Evolutionary conservation across 2,797 vertebrate genomes (phyloP), one percentile per base, ranked within the genome.

Genomic region (Parauchenoglanis ngamensis): DNA sequence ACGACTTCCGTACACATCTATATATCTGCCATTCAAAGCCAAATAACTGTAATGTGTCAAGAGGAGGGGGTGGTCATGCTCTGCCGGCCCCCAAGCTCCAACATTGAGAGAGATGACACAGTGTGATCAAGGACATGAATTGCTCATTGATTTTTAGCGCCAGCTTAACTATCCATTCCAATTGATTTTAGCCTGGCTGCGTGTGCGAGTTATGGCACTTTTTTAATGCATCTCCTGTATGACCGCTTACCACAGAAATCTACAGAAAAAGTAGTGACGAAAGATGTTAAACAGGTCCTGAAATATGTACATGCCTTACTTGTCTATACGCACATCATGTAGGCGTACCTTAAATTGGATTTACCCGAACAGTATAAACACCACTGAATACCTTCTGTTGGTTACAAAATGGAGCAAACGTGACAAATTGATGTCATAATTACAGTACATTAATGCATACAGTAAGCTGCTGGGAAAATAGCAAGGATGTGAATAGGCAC

Each of bases 41-140:
- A 77, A 76, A 85, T 85, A 59, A 85, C 31, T 72, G 88, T 90
- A 87, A 87, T 85, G 84, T 86, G 85, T 86, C 54, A 61, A 86
- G 87, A 85, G 88, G 77, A 87, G 90, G 92, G 89, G 90, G 86
- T 75, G 86, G 90, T 90, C 91, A 92, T 92, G 92, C 89, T 92
- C 93, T 93, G 93, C 92, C 92, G 63, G 83, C 83, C 88, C 89
- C 87, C 92, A 90, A 93, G 92, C 93, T 92, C 92, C 94, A 95
- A 95, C 94, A 95, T 93, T 95, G 94, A 95, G 92, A 95, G 94
- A 93, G 95, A 96, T 95, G 95, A 95, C 95, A 96, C 94, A 94
- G 92, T 94, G 93, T 96, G 95, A 96, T 96, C 96, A 96, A 96
- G 95, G 95, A 96, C 96, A 96, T 95, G 95, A 96, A 95, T 96